Base-by-base conservation (phyloP, 2,113 vertebrate species). In the Hippocampus zosterae region DNA sequence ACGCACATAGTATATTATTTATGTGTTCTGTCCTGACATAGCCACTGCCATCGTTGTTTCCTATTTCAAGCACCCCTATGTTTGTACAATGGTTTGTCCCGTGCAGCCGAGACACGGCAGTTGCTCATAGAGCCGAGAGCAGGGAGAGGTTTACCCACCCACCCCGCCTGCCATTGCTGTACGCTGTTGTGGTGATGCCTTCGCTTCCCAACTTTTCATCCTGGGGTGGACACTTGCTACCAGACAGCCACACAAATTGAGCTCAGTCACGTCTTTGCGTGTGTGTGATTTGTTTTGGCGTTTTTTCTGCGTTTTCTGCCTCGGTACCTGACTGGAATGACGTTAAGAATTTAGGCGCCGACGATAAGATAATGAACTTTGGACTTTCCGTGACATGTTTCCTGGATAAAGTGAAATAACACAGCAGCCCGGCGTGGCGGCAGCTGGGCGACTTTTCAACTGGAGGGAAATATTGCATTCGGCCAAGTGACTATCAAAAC, bases 301-400 rank as follows among this genome's bases (percentile, higher is more conserved):
- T 16, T n/a, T n/a, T n/a, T 42, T 52, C 57, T 71, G 52, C 68
- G 81, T 76, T 73, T 79, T 78, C 27, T 81, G 81, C 65, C 57
- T 86, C 79, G 62, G n/a, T 44, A 71, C 70, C 71, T 46, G 59
- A 46, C 37, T 8, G 81, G 80, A 85, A 64, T 75, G 70, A 63
- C 73, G 57, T 56, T 72, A 65, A 76, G 65, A 55, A 69, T 70
- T 65, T 70, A 33, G 73, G 63, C 74, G 19, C 37, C 66, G 85
- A 65, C 74, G 87, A 90, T 84, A 85, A 82, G 85, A 89, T 84
- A 82, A 90, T 91, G 91, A 92, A 93, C 91, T 92, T 92, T 92
- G 89, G 88, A 92, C 90, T 90, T 81, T 89, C 86, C 87, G 82
- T 88, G 90, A 82, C 90, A 92, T 91, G 92, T 87, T 89, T 84